Evolutionary conservation across 2,888 invertebrate genomes (phyloP), one percentile per base, ranked within the genome.

Genomic region (Hypercompe scribonia): DNA sequence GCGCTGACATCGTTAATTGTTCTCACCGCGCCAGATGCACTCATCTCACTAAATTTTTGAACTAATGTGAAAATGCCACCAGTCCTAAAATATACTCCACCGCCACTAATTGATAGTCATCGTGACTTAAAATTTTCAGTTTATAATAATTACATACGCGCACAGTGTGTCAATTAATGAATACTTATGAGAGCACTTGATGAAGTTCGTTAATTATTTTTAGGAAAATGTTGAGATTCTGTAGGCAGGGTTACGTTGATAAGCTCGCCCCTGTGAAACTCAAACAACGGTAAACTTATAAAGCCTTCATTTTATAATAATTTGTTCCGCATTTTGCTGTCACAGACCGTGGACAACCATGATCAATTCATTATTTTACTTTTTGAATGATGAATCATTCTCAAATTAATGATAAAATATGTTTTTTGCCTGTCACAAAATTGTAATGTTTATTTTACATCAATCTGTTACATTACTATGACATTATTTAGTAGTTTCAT

Each of bases 201-300:
- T 28, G 3, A 58, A 58, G 58, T n/a, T 58, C 4, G n/a, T 58
- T 61, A 61, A 61, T 28, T 61, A 18, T 31, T 28, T 61, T 31
- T 31, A 18, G 28, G 18, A 31, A 61, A 61, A 46, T 31, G 7
- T 61, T 58, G 4, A 31, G 3, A 61, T 18, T 0, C 18, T 46
- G 46, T 46, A 18, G 58, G 15, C 58, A 61, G 15, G 15, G 15
- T 31, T 31, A 61, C 58, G 28, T 11, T 28, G 15, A 58, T 58
- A 15, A 58, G 58, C 58, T 33, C 24, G 33, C 24, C 7, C 21
- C 21, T 21, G 31, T 24, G 13, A 0, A 67, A 50, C 13, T 34
- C 67, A 50, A 50, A 67, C 34, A 67, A n/a, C 33, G 15, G 24
- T 34, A 18, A 18, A 34, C 34, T 64, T 34, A 68, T 68, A 54